These are phyloP conservation scores for Sardinella longiceps DNA, from an alignment of 2,797 vertebrate species.

Conservation along the genomic window DNA sequence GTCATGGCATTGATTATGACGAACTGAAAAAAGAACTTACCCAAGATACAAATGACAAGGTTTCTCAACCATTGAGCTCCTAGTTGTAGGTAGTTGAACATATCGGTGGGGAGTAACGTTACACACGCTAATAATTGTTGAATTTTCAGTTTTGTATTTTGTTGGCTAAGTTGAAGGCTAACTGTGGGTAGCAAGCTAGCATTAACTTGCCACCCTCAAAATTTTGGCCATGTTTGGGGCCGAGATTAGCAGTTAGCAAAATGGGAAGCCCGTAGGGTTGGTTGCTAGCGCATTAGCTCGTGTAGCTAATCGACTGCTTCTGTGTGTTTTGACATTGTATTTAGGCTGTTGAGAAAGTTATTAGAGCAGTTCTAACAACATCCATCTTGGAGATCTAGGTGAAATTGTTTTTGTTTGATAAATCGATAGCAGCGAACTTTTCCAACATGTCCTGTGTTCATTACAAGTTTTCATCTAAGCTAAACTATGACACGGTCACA, in stretches of 20 bases:
- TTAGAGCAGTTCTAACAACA: background rate
- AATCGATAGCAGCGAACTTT: background rate
- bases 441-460: conserved; percentile 90
- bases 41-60: conserved; percentile 14
- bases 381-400: background rate
- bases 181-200: conserved; percentile 2
- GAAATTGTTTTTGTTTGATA: conserved; percentile 5
- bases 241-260: conserved; percentile 21
- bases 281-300: conserved; percentile 7
- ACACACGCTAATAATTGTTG: background rate
- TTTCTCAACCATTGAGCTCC: background rate
- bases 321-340: conserved; percentile 9
- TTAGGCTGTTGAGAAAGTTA: background rate
- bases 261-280: background rate
- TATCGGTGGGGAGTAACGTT: background rate
- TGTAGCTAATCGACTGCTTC: background rate
- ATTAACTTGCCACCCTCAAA: conserved; percentile 14
- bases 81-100: conserved; percentile 3
- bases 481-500: conserved; percentile 94
- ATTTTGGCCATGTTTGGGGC: conserved; percentile 10
- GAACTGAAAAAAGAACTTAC: conserved; percentile 19
- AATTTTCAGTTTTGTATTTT: background rate
- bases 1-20: conserved; percentile 22
- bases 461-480: conserved; percentile 98
- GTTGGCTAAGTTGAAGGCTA: background rate